These are phyloP conservation scores for Menura novaehollandiae DNA, from an alignment of 2,113 vertebrate genomes.

Conservation along the genomic window DNA sequence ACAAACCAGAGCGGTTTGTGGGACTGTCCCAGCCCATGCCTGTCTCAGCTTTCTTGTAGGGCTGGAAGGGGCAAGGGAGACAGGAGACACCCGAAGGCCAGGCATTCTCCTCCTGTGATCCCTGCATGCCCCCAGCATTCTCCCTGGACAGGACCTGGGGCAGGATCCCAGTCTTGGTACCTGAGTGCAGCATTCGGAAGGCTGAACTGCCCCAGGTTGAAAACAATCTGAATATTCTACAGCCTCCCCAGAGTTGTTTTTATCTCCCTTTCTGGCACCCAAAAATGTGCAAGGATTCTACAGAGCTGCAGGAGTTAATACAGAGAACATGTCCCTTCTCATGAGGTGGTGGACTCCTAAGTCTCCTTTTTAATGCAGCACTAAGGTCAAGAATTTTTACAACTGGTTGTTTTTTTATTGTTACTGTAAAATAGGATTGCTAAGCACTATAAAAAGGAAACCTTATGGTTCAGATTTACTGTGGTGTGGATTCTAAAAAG, in stretches of 20 bases:
- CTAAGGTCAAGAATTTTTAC: constrained; percentile 49
- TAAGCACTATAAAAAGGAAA: constrained; percentile 57
- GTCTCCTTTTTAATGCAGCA: background rate
- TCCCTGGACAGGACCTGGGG: too few species aligned
- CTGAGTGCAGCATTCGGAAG: background rate
- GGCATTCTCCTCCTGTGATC: background rate
- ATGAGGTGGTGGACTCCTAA: background rate
- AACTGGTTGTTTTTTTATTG: constrained; percentile 51
- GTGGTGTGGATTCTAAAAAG: constrained; percentile 26
- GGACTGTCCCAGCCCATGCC: background rate
- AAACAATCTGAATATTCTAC: background rate
- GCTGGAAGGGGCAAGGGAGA: background rate
- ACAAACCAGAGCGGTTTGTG: background rate
- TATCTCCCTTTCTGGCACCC: background rate
- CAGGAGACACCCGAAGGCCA: background rate
- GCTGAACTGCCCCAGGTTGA: fast-evolving
- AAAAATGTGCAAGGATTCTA: background rate
- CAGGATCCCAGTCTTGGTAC: background rate
- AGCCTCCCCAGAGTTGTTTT: background rate
- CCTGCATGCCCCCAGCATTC: background rate
- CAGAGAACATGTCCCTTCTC: background rate
- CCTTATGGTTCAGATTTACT: constrained; percentile 58
- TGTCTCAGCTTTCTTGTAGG: background rate
- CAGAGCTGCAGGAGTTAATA: background rate
- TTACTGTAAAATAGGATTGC: constrained; percentile 59